Evolutionary conservation across 2,113 vertebrate genomes (phyloP).

Genomic region (Steatornis caripensis): DNA sequence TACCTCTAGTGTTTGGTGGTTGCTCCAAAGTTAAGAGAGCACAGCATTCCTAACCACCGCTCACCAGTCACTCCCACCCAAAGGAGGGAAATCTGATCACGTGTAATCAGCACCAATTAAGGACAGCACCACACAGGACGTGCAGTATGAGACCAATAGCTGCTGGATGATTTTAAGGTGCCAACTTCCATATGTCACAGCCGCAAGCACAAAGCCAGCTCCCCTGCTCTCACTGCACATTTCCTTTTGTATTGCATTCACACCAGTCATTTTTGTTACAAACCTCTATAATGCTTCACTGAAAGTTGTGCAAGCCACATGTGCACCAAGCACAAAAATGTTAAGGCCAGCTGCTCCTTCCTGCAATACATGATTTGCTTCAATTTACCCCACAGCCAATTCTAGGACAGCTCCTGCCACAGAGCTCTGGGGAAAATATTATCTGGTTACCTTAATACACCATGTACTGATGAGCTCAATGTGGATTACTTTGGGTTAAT

Average conservation of each 20-base stretch:
- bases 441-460: neutral
- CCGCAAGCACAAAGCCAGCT: neutral
- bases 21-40: neutral
- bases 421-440: neutral
- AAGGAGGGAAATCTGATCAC: neutral
- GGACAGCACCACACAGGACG: neutral
- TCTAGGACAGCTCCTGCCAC: neutral
- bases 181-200: neutral
- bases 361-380: neutral
- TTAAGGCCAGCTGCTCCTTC: neutral
- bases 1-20: neutral
- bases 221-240: neutral
- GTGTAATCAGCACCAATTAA: neutral
- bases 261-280: neutral
- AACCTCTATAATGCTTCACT: neutral
- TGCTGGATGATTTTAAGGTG: neutral
- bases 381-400: neutral
- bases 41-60: neutral
- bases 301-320: neutral
- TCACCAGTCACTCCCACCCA: neutral
- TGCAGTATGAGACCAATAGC: neutral
- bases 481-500: neutral
- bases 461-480: neutral
- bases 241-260: neutral
- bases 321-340: neutral